Conservation (phyloP, 2,888 invertebrate genomes). For the Crematogaster levior region DNA sequence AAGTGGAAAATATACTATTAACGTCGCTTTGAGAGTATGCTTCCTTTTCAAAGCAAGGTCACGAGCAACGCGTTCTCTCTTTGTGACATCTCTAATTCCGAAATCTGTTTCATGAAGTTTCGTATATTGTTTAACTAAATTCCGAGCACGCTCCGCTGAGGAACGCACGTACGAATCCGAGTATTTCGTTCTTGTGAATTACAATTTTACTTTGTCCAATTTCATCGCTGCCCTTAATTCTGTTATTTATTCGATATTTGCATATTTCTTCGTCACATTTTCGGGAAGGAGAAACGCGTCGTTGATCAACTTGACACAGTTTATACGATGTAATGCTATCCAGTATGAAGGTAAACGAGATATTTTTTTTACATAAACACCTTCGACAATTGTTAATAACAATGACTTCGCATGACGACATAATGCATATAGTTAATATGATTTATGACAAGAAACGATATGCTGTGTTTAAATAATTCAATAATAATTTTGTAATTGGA, state of each 20-base stretch:
- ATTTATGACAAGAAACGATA: not conserved
- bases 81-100: conserved; percentile 26
- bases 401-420: not conserved
- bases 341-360: conserved; percentile 1
- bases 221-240: not conserved
- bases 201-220: conserved; percentile 41
- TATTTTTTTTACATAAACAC: not conserved
- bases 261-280: conserved; percentile 22
- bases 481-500: not conserved
- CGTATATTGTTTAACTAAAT: conserved; percentile 47
- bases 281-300: not conserved
- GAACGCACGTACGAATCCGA: conserved; percentile 1
- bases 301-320: conserved; percentile 23
- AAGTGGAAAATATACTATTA: conserved; percentile 15
- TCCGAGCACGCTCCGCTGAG: not conserved
- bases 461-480: not conserved
- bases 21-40: not conserved
- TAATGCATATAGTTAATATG: not conserved
- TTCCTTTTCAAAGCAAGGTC: conserved; percentile 40
- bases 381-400: conserved; percentile 9
- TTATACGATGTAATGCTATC: not conserved
- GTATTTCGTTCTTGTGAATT: conserved; percentile 18
- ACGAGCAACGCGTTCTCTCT: conserved; percentile 7
- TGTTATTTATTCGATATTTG: conserved; percentile 28
- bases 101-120: conserved; percentile 41